Evolutionary conservation across 2,888 invertebrate species (phyloP), one percentile per base, ranked within the genome.

Genomic region (Leucophenga maculata): DNA sequence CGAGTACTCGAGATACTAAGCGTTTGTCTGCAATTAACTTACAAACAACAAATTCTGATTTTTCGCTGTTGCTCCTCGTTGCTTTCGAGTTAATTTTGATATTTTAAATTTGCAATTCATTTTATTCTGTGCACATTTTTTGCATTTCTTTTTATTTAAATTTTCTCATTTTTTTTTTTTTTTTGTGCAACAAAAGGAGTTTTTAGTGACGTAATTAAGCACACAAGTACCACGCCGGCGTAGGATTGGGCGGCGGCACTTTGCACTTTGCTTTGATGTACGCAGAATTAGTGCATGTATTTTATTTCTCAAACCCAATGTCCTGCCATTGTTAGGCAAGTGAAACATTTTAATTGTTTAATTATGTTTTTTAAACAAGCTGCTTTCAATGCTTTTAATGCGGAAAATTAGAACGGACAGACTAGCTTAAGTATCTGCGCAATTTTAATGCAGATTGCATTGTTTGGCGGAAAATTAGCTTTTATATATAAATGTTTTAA

Each of bases 11-110:
- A 64, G 62, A 46, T 64, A 39, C 62, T 64, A 48, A 64, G 62
- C 3, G 16, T 65, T 70, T 44, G 50, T 26, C 31, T 48, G 82
- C 80, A 81, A 83, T 81, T 83, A 83, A 83, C 80, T 82, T 73
- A 78, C 65, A 69, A 71, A 75, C 66, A 74, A 72, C 54, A 74
- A 69, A 70, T 77, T 72, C 69, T 72, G 75, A 74, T 77, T 77
- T 76, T 39, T 44, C 13, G 65, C 32, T 65, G 46, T 71, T 80
- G 76, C 73, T 76, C 73, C 75, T 71, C 14, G 39, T 72, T 77
- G 75, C 73, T 71, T 16, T 54, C 69, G 70, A 80, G 84, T 84
- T 82, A 77, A 81, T 81, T 84, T 76, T 75, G 73, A 72, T 74
- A 74, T 70, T 64, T 65, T 65, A 72, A 71, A 78, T 78, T 71